Conservation (phyloP, 2,888 invertebrate species). For the Coleophora flavipennella region DNA sequence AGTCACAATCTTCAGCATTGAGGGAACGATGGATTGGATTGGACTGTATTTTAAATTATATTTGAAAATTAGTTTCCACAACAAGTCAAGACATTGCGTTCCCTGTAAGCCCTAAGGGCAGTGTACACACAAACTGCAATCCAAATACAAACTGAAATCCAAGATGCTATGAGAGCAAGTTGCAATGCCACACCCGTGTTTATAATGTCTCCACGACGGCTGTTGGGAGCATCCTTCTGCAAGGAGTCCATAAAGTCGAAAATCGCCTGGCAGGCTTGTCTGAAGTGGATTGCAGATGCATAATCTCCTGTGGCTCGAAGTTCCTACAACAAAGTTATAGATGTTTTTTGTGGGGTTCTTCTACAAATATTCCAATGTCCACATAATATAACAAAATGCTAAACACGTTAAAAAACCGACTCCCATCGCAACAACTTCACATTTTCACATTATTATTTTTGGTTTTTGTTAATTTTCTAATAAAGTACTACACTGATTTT, state of each 20-base stretch:
- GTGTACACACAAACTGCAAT: slow-evolving; percentile 62
- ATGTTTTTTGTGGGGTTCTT: too few species aligned
- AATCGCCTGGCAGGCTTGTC: slow-evolving; percentile 81
- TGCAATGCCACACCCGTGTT: slow-evolving; percentile 81
- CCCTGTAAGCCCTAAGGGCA: slow-evolving; percentile 65
- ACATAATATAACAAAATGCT: too few species aligned
- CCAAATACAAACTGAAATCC: slow-evolving; percentile 75
- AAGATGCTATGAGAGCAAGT: slow-evolving; percentile 75
- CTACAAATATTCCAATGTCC: too few species aligned
- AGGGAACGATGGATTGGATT: too few species aligned
- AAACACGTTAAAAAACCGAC: too few species aligned
- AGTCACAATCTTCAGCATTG: too few species aligned
- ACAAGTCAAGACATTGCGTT: slow-evolving; percentile 54
- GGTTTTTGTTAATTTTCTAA: too few species aligned
- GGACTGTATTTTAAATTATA: not conserved
- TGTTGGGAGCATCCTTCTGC: slow-evolving; percentile 77
- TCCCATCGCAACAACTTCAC: too few species aligned
- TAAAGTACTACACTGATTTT: too few species aligned
- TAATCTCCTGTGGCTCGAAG: slow-evolving; percentile 70
- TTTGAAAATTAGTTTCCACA: slow-evolving; percentile 45
- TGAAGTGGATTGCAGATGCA: slow-evolving; percentile 73
- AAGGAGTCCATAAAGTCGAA: slow-evolving; percentile 90
- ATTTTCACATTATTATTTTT: too few species aligned
- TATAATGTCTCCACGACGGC: slow-evolving; percentile 77
- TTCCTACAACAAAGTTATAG: slow-evolving; percentile 40